These are phyloP conservation scores for Philotrypesis tridentata DNA, from an alignment of 1,140 invertebrate species.

Conservation along the genomic window DNA sequence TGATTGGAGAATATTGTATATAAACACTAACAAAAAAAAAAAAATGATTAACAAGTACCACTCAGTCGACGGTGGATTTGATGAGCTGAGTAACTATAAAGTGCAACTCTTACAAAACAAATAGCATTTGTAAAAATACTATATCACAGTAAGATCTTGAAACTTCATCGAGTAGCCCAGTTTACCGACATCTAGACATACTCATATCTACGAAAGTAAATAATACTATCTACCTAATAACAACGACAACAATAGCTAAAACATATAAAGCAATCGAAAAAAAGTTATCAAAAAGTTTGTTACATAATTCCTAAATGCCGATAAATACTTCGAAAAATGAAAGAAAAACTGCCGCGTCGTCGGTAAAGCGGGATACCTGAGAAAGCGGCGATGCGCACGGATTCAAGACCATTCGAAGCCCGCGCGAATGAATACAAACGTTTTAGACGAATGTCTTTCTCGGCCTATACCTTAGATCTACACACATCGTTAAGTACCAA, in stretches of 20 bases:
- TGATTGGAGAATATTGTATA: not conserved
- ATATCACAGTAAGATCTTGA: slow-evolving; percentile 8
- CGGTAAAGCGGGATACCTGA: not conserved
- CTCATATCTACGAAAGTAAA: not conserved
- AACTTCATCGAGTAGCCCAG: not conserved
- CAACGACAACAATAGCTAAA: not conserved
- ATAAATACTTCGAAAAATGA: not conserved
- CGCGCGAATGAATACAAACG: not conserved
- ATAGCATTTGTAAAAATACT: not conserved
- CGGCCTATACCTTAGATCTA: slow-evolving; percentile 47
- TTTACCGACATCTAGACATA: not conserved
- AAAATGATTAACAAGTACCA: not conserved
- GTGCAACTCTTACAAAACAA: not conserved
- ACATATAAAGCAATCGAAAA: not conserved
- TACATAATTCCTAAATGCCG: not conserved
- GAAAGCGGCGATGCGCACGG: not conserved
- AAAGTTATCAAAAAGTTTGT: not conserved
- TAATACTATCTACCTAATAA: not conserved
- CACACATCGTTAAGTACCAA: slow-evolving; percentile 65
- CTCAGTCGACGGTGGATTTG: not conserved
- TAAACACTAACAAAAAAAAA: not conserved
- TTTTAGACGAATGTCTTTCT: not conserved
- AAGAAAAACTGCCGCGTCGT: not conserved
- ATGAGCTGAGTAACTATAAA: not conserved
- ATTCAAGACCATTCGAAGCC: slow-evolving; percentile 17